A percentile compares a stretch with the other conserved stretches of the same genome.
These are phyloP conservation scores for Prionailurus viverrinus DNA, from an alignment of 2,113 vertebrate species.

Conservation along the genomic window DNA sequence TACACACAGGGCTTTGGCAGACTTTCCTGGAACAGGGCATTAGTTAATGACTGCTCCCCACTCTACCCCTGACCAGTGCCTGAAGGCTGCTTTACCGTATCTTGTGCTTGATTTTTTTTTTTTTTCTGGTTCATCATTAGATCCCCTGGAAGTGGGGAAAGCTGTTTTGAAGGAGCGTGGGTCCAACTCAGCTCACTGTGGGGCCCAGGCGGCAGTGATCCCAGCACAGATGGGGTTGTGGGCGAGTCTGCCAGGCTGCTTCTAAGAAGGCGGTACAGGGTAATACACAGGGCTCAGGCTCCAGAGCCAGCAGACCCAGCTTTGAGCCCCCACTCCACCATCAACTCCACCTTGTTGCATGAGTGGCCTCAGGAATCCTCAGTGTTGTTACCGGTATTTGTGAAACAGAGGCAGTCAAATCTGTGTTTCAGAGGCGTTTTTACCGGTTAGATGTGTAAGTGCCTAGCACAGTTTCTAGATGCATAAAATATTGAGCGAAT, in stretches of 20 bases:
- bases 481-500: background rate
- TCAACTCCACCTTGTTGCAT: rapidly evolving
- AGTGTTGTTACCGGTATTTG: rapidly evolving
- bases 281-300: rapidly evolving
- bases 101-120: background rate
- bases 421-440: background rate
- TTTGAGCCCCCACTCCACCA: background rate
- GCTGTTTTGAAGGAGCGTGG: background rate
- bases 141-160: background rate
- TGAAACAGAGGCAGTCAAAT: background rate
- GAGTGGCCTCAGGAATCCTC: background rate
- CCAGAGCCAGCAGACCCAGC: background rate
- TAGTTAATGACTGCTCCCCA: background rate
- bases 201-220: background rate
- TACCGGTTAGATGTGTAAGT: background rate
- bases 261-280: background rate
- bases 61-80: background rate
- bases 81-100: background rate
- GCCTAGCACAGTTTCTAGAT: background rate
- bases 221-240: background rate
- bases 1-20: background rate
- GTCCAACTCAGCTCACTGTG: background rate
- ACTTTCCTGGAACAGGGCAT: background rate
- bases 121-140: background rate
- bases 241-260: background rate